phyloP scores from a whole-genome alignment of 2,113 vertebrate genomes.

The Cacatua alba region DNA sequence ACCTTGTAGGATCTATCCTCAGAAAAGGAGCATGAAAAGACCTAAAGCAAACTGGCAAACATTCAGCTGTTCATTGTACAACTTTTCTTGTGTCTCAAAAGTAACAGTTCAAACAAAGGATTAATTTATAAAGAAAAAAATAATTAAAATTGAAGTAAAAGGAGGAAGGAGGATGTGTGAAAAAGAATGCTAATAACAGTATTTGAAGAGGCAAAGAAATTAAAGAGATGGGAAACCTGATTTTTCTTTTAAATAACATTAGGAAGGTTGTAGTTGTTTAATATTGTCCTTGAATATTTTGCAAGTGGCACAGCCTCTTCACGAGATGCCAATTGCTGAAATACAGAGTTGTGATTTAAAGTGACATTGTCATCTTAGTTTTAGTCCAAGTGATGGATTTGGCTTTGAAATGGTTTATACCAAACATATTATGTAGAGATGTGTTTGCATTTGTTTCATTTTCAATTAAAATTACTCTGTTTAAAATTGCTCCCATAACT shows the following conservation, averaged over 20 bases:
- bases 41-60: conserved; percentile 24
- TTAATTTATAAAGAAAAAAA: conserved; percentile 47
- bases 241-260: conserved; percentile 36
- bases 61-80: background rate
- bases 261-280: conserved; percentile 30
- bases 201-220: conserved; percentile 44
- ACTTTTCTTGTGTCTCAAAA: conserved; percentile 26
- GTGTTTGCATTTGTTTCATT: background rate
- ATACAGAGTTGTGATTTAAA: conserved; percentile 50
- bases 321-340: conserved; percentile 45
- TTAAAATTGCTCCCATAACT: background rate
- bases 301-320: conserved; percentile 21
- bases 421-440: background rate
- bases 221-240: background rate
- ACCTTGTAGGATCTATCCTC: conserved; percentile 12
- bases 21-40: conserved; percentile 5
- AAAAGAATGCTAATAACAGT: conserved; percentile 27
- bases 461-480: background rate
- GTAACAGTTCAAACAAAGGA: conserved; percentile 61
- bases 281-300: conserved; percentile 51
- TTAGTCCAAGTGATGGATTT: conserved; percentile 42
- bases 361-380: conserved; percentile 51
- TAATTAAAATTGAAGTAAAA: conserved; percentile 33
- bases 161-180: background rate
- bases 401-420: background rate